Evolutionary conservation across 2,113 vertebrate species (phyloP), one percentile per base, ranked within the genome.

Genomic region (Alosa alosa): DNA sequence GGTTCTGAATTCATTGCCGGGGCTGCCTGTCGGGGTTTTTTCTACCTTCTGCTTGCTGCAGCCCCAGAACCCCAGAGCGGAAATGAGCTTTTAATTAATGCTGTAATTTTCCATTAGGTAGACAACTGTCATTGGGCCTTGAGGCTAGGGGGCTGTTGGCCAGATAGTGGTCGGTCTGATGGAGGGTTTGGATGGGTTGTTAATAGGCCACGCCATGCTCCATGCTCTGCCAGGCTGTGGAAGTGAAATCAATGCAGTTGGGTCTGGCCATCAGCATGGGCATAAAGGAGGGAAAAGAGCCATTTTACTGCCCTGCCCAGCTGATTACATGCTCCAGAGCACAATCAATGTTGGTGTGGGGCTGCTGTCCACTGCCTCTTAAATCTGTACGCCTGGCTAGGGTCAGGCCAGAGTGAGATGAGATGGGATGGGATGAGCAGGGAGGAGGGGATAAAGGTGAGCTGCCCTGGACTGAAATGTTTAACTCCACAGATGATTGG

Each of bases 281-380:
- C 86, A 52, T 52, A 83, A 13, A 52, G 50, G 41, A n/a, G 17
- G 85, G 47, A 78, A 86, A 83, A 0, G 1, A 46, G 20, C 45
- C 50, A 83, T 15, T 78, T 55, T 46, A 25, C 18, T 83, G n/a
- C 75, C 36, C 41, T 18, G 60, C 20, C 45, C 82, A 6, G 39
- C 31, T 86, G 83, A 84, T 84, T 87, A 25, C 86, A 15, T 60
- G 18, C 86, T 87, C 39, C 64, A 78, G 50, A 31, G 18, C 84
- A 18, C 81, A 86, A 89, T 93, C 90, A 82, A 86, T 92, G 88
- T 47, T 82, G 83, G 82, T 81, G 82, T 60, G 86, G 64, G 57
- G 88, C 18, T 85, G 81, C 78, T 46, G 31, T 47, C 72, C 83
- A 78, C 84, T 25, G 39, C 83, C 64, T 52, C 55, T 68, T 25